Base-by-base conservation (phyloP, 2,888 invertebrate genomes). In the Trachelus iudaicus region DNA sequence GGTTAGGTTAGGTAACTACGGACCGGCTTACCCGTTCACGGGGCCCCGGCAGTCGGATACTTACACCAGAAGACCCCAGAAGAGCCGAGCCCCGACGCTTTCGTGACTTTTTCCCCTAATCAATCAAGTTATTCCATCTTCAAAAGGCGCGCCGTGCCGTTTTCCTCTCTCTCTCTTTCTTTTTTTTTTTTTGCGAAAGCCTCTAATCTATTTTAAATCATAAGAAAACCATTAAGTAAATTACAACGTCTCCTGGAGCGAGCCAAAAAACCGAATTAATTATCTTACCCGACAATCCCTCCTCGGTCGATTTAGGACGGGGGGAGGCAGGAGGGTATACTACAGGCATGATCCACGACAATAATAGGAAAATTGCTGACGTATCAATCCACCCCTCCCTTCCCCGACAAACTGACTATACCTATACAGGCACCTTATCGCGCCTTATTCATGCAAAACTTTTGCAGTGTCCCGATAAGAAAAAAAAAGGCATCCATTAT, bases 91-190 rank as follows among this genome's bases (percentile, higher is more conserved):
- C 69, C 68, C 75, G 69, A 76, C 78, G 75, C 78, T 34, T 73
- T 56, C 56, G 56, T 56, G 56, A 68, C 34, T 76, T 76, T 76
- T 76, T 73, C 81, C 81, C 40, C 80, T 84, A 84, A 87, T 87
- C 87, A 87, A 87, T 87, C 87, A 87, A 85, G 84, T 82, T 82
- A 83, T 83, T 81, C 82, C 69, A 80, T 78, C 81, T 81, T 82
- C 81, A 84, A 84, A 81, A 77, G 79, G 81, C 77, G 79, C 77
- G 73, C 73, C 78, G 56, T 35, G 74, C 74, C 73, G 78, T 83
- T 81, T 35, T 35, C 35, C 35, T 11, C n/a, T n/a, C n/a, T n/a
- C n/a, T n/a, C n/a, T n/a, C n/a, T 81, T 35, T 35, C 35, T 11
- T 11, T 11, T 3, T 35, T 35, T 35, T 35, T 35, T 56, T 80